These are phyloP conservation scores for Carterocephalus palaemon DNA, from an alignment of 2,888 invertebrate species.

Conservation along the genomic window DNA sequence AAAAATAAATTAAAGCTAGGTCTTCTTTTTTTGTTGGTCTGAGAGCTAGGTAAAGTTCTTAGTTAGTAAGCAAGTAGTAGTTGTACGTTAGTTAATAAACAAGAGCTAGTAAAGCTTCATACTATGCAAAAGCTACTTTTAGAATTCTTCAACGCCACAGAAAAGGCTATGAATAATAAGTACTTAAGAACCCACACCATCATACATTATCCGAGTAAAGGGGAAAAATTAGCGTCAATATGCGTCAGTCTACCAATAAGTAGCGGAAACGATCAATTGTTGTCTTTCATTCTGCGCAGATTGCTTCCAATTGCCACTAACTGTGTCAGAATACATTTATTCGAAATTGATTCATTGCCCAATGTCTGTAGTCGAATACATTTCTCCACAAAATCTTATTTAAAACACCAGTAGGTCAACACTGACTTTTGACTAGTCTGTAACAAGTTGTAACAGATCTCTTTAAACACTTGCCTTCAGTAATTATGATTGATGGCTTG, in stretches of 20 bases:
- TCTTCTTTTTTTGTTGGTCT: no score
- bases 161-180: no score
- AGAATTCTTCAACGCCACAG: no score
- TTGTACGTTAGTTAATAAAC: no score
- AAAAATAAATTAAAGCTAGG: no score
- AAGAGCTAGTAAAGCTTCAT: no score
- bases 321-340: constrained; percentile 31
- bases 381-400: constrained; percentile 4
- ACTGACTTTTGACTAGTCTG: neutral
- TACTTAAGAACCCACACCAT: no score
- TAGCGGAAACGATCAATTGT: constrained; percentile 39
- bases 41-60: no score
- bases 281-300: constrained; percentile 35
- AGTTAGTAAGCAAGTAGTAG: no score
- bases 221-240: constrained; percentile 4
- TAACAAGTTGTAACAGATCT: constrained; percentile 11
- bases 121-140: no score
- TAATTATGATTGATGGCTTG: constrained; percentile 51
- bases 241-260: constrained; percentile 28
- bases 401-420: constrained; percentile 22
- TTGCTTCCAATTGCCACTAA: constrained; percentile 35
- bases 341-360: constrained; percentile 14
- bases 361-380: constrained; percentile 13
- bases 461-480: constrained; percentile 11
- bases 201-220: neutral